Evolutionary conservation across 2,888 invertebrate species (phyloP).

Genomic region (Fragum sueziense): DNA sequence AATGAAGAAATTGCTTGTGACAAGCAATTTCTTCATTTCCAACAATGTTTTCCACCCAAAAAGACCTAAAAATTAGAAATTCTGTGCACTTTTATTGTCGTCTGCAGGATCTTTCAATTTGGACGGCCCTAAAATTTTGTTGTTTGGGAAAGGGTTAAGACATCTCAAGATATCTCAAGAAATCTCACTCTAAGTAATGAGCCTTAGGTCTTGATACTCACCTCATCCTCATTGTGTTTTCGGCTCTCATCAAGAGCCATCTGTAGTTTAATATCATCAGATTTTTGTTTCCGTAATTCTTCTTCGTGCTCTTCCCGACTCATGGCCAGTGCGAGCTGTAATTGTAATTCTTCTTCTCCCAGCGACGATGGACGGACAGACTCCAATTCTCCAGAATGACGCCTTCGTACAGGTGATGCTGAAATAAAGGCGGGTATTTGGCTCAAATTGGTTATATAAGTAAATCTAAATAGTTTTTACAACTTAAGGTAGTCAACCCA

Average conservation of each 20-base stretch:
- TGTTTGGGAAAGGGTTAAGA: too few species aligned
- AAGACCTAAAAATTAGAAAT: too few species aligned
- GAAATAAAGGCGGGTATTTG: background rate
- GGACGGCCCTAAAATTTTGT: too few species aligned
- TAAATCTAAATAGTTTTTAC: too few species aligned
- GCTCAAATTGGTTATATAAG: too few species aligned
- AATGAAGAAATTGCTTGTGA: background rate
- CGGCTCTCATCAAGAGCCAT: constrained; percentile 95
- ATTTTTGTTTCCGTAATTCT: constrained; percentile 95
- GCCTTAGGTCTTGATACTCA: constrained; percentile 20
- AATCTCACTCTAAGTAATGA: too few species aligned
- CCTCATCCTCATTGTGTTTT: constrained; percentile 63
- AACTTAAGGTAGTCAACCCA: too few species aligned
- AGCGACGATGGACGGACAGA: constrained; percentile 97
- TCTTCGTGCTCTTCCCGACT: constrained; percentile 99
- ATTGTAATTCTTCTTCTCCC: constrained; percentile 98
- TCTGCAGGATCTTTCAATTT: too few species aligned
- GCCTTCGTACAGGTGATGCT: constrained; percentile 53
- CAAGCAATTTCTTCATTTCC: background rate
- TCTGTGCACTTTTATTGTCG: too few species aligned
- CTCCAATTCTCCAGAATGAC: constrained; percentile 88
- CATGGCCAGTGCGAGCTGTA: constrained; percentile 99
- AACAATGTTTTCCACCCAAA: too few species aligned
- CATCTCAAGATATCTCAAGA: too few species aligned
- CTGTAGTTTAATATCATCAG: constrained; percentile 97